These are phyloP conservation scores for Cuculus canorus DNA, from an alignment of 2,797 vertebrate species.

Conservation along the genomic window DNA sequence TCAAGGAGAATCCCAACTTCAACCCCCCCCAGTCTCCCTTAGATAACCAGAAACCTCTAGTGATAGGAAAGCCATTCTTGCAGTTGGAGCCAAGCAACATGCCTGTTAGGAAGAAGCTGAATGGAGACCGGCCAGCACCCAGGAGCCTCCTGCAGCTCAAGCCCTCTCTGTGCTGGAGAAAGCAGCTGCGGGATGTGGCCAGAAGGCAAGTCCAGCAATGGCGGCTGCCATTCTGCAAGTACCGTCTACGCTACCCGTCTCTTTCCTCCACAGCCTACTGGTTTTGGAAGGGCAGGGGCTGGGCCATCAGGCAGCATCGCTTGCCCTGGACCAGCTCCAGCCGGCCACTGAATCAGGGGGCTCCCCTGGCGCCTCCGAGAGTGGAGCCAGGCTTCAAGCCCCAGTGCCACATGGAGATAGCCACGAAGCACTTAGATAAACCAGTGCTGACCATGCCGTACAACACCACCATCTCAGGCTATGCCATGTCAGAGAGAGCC, in stretches of 20 bases:
- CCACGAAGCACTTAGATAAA: neutral
- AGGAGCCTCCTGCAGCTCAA: constrained; percentile 40
- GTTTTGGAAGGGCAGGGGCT: constrained; percentile 84
- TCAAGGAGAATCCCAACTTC: constrained; percentile 78
- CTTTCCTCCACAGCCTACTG: constrained; percentile 89
- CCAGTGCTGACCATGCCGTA: neutral
- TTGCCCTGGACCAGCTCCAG: constrained; percentile 9
- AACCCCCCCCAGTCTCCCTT: constrained; percentile 39
- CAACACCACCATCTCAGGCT: constrained; percentile 49
- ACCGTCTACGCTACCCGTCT: constrained; percentile 87
- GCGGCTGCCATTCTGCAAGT: constrained; percentile 86
- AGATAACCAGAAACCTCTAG: constrained; percentile 41
- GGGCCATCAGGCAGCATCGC: neutral
- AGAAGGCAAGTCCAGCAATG: constrained; percentile 82
- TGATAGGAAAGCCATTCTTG: neutral
- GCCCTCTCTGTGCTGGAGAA: constrained; percentile 83
- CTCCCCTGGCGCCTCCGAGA: neutral
- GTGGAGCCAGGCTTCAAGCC: neutral
- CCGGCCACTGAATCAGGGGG: neutral
- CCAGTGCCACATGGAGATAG: neutral
- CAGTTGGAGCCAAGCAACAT: constrained; percentile 22
- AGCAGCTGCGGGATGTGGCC: constrained; percentile 82
- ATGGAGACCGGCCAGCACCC: neutral
- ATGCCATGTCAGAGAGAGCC: constrained; percentile 48
- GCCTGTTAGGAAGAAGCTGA: constrained; percentile 33